Evolutionary conservation across 2,888 invertebrate genomes (phyloP), one percentile per base, ranked within the genome.

Genomic region (Ochropleura plecta): DNA sequence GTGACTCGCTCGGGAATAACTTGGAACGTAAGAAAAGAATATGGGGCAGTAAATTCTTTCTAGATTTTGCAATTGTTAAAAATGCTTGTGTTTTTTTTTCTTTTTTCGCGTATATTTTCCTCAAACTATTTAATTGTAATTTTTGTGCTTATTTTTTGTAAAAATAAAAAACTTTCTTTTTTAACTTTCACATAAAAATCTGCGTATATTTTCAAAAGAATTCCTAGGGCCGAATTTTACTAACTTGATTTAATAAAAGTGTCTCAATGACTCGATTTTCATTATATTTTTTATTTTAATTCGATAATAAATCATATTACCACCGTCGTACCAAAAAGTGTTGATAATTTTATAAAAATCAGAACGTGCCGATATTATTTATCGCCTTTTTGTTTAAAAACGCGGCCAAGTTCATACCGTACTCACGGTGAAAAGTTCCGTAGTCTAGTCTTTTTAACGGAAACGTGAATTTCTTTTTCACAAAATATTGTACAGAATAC

Each of bases 221-320:
- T 59, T 30, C 9, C 0, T 6, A 9, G 14, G 14, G 8, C 16
- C 57, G 57, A 30, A 30, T 30, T 30, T 57, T 57, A 57, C 30
- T 30, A 57, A 40, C 30, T 3, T 30, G 16, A 59, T 40, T 30
- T 2, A 30, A 40, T 40, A 20, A 65, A 65, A 66, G 3, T 40
- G 46, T 16, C 48, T 10, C 51, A 30, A 71, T 46, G 4, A 40
- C 5, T 30, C 18, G 8, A 63, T 79, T 63, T 76, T 78, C 6
- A 8, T 20, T 10, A 12, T 5, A 48, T 30, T 49, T 49, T 53
- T 18, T 51, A 20, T n/a, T 53, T 18, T 51, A 20, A n/a, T 9
- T 40, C 57, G 49, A 42, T 14, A 40, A 12, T 30, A 18, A 59
- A 72, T 80, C 12, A 44, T n/a, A 63, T 79, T 79, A 72, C 16